Conservation (phyloP, 2,888 invertebrate species). For the Siphonodentalium dalli region DNA sequence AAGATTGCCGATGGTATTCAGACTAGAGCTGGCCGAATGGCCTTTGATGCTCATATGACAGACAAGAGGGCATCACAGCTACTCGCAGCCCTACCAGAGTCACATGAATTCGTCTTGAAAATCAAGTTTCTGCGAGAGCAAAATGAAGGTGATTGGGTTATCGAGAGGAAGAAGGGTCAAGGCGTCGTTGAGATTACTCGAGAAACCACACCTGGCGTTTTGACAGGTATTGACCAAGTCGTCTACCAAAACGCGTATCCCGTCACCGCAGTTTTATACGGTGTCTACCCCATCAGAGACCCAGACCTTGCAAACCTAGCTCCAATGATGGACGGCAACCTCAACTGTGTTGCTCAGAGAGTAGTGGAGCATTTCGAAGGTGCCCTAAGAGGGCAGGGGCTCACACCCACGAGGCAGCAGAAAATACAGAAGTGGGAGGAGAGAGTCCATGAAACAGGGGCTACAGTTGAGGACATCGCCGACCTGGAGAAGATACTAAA, state of each 20-base stretch:
- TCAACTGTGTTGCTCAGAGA: constrained; percentile 22
- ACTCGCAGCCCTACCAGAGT: not conserved
- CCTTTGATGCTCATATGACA: constrained; percentile 1
- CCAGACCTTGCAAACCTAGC: constrained; percentile 8
- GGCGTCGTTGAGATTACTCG: not conserved
- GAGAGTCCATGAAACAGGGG: constrained; percentile 18
- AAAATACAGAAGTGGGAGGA: constrained; percentile 9
- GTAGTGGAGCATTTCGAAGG: constrained; percentile 20
- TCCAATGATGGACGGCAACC: constrained; percentile 6
- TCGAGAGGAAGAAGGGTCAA: constrained; percentile 4
- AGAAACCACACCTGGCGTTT: not conserved
- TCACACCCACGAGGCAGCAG: not conserved
- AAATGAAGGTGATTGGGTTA: not conserved
- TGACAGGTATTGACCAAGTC: too few species aligned
- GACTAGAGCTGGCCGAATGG: constrained; percentile 5
- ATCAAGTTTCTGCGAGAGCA: constrained; percentile 10
- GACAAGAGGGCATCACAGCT: not conserved
- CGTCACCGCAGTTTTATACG: constrained; percentile 7
- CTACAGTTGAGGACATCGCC: constrained; percentile 17
- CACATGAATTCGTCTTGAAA: constrained; percentile 1
- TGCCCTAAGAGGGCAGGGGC: constrained; percentile 11
- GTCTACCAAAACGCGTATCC: constrained; percentile 7
- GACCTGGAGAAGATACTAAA: constrained; percentile 17
- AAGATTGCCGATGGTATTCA: constrained; percentile 2
- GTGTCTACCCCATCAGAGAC: not conserved